phyloP scores from a whole-genome alignment of 2,113 vertebrate species.

The Casuarius casuarius region DNA sequence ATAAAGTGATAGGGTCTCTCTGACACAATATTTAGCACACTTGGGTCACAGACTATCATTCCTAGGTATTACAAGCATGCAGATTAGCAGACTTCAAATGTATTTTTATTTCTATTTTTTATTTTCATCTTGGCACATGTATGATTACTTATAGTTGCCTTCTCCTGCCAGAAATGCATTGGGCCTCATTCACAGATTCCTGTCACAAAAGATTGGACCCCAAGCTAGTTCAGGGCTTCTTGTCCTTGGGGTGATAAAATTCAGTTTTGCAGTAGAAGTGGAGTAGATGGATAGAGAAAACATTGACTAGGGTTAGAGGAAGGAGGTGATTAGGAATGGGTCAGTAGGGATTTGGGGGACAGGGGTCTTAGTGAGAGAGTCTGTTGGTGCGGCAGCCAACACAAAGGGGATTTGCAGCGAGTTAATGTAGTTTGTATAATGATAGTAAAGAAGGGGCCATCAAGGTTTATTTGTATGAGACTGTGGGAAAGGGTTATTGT shows the following conservation, averaged over 20 bases:
- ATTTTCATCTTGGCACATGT: neutral
- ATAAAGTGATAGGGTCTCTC: neutral
- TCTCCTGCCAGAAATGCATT: neutral
- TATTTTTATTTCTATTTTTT: neutral
- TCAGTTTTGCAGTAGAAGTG: fast-evolving
- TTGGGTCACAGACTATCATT: neutral
- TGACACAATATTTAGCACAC: neutral
- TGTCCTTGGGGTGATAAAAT: neutral
- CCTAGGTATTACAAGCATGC: neutral
- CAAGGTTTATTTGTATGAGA: neutral
- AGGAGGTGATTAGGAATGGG: neutral
- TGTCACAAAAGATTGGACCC: neutral
- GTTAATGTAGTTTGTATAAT: neutral
- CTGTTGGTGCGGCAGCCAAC: neutral
- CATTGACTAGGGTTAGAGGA: neutral
- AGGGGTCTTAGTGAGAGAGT: neutral
- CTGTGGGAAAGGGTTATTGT: neutral
- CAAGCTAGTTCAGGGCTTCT: neutral
- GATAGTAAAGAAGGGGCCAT: neutral
- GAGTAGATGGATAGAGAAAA: neutral
- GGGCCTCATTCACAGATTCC: neutral
- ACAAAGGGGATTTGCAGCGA: neutral
- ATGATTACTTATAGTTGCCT: neutral
- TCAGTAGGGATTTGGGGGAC: neutral
- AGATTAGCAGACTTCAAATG: neutral